Evolutionary conservation across 2,888 invertebrate genomes (phyloP).

Genomic region (Mesoligia furuncula): DNA sequence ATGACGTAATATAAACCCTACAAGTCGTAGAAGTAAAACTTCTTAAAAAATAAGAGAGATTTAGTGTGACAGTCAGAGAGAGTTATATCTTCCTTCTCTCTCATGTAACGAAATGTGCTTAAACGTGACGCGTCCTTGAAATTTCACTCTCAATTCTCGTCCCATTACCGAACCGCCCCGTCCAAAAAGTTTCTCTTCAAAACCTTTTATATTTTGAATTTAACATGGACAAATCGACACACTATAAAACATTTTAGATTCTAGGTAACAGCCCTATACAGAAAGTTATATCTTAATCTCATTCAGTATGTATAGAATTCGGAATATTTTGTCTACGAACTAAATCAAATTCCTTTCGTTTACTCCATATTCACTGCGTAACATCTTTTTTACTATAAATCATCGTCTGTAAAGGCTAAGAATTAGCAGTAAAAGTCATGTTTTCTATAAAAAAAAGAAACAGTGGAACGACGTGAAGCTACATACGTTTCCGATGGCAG

Average conservation of each 20-base stretch:
- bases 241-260: background rate
- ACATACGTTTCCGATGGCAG: background rate
- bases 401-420: too few relatives aligned
- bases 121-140: too few relatives aligned
- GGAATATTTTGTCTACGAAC: slow-evolving; percentile 24
- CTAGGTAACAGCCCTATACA: background rate
- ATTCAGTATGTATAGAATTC: slow-evolving; percentile 24
- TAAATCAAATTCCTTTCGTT: slow-evolving; percentile 40
- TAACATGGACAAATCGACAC: background rate
- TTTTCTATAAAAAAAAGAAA: background rate
- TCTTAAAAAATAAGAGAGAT: too few relatives aligned
- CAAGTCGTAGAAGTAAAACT: too few relatives aligned
- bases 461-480: too few relatives aligned
- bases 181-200: background rate
- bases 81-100: background rate
- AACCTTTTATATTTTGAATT: background rate
- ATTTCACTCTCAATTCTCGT: background rate
- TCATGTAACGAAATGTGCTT: background rate
- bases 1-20: too few relatives aligned
- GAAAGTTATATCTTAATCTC: slow-evolving; percentile 22
- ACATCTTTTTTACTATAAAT: slow-evolving; percentile 19
- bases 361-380: background rate
- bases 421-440: background rate
- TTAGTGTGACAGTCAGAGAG: too few relatives aligned
- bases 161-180: background rate